Conservation (phyloP, 1,140 invertebrate species). For the Centruroides sculpturatus region DNA sequence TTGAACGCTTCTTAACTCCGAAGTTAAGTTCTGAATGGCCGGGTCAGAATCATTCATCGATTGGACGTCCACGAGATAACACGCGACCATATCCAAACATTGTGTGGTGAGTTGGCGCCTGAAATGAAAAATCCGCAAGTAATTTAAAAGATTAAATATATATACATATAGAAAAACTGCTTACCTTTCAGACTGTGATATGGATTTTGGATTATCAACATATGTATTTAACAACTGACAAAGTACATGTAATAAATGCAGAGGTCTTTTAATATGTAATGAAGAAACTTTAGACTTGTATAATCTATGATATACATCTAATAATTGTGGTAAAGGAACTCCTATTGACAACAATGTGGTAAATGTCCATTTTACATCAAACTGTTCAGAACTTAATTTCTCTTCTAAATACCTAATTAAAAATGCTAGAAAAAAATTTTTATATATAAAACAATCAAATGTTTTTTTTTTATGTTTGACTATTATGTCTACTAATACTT, state of each 20-base stretch:
- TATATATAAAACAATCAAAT: neutral
- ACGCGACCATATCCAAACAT: constrained; percentile 27
- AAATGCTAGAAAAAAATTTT: constrained; percentile 28
- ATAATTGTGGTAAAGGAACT: constrained; percentile 28
- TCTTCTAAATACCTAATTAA: constrained; percentile 33
- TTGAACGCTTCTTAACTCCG: constrained; percentile 24
- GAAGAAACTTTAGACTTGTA: constrained; percentile 30
- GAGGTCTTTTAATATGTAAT: constrained; percentile 25
- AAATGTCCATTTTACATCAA: constrained; percentile 29
- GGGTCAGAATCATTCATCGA: constrained; percentile 24
- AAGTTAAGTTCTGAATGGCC: constrained; percentile 18
- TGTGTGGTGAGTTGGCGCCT: constrained; percentile 26
- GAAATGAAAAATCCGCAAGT: neutral
- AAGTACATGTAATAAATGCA: constrained; percentile 27
- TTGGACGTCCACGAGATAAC: constrained; percentile 31
- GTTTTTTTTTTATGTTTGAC: neutral
- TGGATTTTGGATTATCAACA: constrained; percentile 19
- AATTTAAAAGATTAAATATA: neutral
- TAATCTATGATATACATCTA: constrained; percentile 35
- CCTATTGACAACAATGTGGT: constrained; percentile 29
- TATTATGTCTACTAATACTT: neutral
- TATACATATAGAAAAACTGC: neutral
- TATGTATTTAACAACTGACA: constrained; percentile 23
- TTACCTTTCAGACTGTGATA: constrained; percentile 26
- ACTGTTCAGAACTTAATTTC: constrained; percentile 16